Conservation (phyloP, 2,797 vertebrate genomes). For the Pantherophis alleghaniensis region DNA sequence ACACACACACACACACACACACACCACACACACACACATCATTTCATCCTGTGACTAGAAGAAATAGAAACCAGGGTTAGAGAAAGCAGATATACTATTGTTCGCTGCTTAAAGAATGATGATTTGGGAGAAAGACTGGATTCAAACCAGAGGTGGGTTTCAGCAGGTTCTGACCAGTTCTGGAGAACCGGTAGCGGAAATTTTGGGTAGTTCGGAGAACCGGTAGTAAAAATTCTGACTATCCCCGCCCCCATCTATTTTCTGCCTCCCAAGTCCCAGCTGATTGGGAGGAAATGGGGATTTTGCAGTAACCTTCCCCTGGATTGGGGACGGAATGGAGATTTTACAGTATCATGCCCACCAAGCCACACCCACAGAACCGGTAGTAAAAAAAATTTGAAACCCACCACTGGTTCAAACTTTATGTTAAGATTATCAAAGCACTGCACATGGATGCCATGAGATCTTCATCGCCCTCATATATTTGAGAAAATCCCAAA, state of each 20-base stretch:
- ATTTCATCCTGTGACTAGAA: background rate
- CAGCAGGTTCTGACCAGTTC: too few relatives aligned
- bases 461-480: background rate
- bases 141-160: background rate
- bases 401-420: background rate
- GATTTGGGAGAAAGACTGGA: background rate
- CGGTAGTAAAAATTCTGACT: too few relatives aligned
- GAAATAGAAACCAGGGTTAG: background rate
- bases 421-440: background rate
- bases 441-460: background rate
- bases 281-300: too few relatives aligned
- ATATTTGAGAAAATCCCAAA: background rate
- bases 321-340: too few relatives aligned
- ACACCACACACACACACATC: background rate
- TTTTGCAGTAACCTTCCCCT: too few relatives aligned
- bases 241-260: too few relatives aligned
- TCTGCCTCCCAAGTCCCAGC: too few relatives aligned
- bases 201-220: too few relatives aligned
- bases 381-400: too few relatives aligned
- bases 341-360: too few relatives aligned
- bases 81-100: background rate
- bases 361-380: too few relatives aligned
- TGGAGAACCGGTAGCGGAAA: too few relatives aligned
- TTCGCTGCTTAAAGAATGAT: background rate
- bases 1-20: background rate